These are phyloP conservation scores for Pseudochirops corinnae DNA, from an alignment of 2,797 vertebrate species.

Conservation along the genomic window DNA sequence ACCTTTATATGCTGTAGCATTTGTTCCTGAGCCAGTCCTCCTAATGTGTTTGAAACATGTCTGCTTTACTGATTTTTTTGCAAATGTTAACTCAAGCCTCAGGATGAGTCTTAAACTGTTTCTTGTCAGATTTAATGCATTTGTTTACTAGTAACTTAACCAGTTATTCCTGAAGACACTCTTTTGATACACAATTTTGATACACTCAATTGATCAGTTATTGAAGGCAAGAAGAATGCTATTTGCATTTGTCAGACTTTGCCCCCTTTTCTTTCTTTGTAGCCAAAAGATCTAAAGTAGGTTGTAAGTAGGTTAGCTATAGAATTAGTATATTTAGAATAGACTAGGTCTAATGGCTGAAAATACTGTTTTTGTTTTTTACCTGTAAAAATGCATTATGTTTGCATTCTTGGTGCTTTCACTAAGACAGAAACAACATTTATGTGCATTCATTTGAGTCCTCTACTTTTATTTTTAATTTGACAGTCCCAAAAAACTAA, in stretches of 20 bases:
- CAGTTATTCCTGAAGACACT: not conserved
- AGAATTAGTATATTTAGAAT: not conserved
- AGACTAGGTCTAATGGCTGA: not conserved
- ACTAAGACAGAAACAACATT: too few species aligned
- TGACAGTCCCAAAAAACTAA: too few species aligned
- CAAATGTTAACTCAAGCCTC: not conserved
- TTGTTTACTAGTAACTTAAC: not conserved
- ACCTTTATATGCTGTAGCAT: conserved; percentile 9
- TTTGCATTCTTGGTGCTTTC: not conserved
- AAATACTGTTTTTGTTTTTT: not conserved
- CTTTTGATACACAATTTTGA: not conserved
- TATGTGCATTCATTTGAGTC: too few species aligned
- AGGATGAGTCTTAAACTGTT: accelerated
- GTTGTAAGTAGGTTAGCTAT: not conserved
- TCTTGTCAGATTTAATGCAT: not conserved
- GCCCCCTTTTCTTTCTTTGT: not conserved
- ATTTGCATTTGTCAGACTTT: not conserved
- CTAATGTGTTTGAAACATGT: not conserved
- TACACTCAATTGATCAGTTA: not conserved
- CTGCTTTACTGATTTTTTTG: not conserved
- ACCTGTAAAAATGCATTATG: not conserved
- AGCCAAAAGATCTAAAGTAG: not conserved
- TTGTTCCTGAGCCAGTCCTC: not conserved
- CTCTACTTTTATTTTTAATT: too few species aligned
- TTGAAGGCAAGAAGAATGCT: not conserved